These are phyloP conservation scores for Sciurus vulgaris DNA, from an alignment of 2,797 vertebrate species.

Conservation along the genomic window DNA sequence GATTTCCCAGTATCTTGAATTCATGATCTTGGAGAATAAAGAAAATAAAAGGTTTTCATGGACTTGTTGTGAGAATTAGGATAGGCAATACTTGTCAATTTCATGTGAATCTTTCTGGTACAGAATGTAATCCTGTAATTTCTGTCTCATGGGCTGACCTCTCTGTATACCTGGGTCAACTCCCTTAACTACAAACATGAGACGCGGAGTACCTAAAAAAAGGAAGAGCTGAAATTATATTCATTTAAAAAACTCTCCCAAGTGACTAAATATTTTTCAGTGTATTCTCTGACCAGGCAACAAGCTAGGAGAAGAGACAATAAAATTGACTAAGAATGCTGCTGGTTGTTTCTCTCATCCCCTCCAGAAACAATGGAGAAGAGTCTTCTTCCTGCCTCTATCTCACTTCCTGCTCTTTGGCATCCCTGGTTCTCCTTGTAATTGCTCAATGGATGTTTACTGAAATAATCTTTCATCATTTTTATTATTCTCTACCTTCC, in stretches of 20 bases:
- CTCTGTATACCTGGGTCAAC: not conserved
- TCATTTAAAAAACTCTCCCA: not conserved
- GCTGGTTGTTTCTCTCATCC: not conserved
- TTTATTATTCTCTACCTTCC: not conserved
- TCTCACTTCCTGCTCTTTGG: not conserved
- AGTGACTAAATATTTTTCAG: not conserved
- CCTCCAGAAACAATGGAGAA: not conserved
- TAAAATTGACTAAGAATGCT: not conserved
- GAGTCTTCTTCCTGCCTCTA: not conserved
- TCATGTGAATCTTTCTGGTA: not conserved
- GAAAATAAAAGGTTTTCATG: not conserved
- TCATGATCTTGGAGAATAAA: slow-evolving; percentile 23
- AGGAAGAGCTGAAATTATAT: not conserved
- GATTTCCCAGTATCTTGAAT: slow-evolving; percentile 38
- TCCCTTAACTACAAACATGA: slow-evolving; percentile 19
- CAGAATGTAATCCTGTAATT: not conserved
- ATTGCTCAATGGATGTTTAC: not conserved
- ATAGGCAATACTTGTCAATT: not conserved
- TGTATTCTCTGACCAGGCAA: not conserved
- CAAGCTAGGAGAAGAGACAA: not conserved
- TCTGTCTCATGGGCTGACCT: slow-evolving; percentile 26
- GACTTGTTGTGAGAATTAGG: not conserved
- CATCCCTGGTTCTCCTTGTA: not conserved
- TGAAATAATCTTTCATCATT: not conserved
- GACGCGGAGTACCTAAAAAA: not conserved